phyloP scores from a whole-genome alignment of 2,113 vertebrate species.

The Sebastes fasciatus region DNA sequence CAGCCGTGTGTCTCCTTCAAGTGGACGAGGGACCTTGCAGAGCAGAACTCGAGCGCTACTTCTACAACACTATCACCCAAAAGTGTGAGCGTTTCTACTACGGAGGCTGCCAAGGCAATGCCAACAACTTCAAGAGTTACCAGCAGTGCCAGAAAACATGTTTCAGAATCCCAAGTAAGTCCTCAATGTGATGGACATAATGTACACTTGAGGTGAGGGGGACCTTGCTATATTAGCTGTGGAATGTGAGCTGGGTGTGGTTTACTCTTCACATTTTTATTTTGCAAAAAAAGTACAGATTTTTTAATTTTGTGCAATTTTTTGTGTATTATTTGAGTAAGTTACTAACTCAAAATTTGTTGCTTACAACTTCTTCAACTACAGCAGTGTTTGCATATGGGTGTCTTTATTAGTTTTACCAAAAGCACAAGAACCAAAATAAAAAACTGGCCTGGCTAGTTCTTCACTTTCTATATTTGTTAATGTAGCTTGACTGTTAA shows the following conservation, averaged over 20 bases:
- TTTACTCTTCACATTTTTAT: not conserved
- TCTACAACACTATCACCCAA: constrained; percentile 90
- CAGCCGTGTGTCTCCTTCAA: constrained; percentile 87
- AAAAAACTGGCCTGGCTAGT: not conserved
- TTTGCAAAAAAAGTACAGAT: not conserved
- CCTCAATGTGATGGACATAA: not conserved
- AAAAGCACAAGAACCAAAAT: not conserved
- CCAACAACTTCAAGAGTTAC: constrained; percentile 88
- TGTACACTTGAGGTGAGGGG: not conserved
- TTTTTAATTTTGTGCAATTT: not conserved
- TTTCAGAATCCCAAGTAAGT: constrained; percentile 91
- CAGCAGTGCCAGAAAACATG: constrained; percentile 88
- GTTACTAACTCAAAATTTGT: not conserved
- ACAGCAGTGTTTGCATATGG: not conserved
- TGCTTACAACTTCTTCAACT: not conserved
- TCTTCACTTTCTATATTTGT: not conserved
- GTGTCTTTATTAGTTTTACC: not conserved
- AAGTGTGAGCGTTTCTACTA: constrained; percentile 88
- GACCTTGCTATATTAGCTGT: not conserved
- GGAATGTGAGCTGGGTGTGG: not conserved
- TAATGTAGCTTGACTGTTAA: too few species aligned
- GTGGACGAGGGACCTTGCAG: constrained; percentile 86
- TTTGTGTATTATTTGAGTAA: not conserved
- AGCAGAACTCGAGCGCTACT: constrained; percentile 81
- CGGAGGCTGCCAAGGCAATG: constrained; percentile 91